phyloP scores from a whole-genome alignment of 2,113 vertebrate genomes.

The Numenius arquata region DNA sequence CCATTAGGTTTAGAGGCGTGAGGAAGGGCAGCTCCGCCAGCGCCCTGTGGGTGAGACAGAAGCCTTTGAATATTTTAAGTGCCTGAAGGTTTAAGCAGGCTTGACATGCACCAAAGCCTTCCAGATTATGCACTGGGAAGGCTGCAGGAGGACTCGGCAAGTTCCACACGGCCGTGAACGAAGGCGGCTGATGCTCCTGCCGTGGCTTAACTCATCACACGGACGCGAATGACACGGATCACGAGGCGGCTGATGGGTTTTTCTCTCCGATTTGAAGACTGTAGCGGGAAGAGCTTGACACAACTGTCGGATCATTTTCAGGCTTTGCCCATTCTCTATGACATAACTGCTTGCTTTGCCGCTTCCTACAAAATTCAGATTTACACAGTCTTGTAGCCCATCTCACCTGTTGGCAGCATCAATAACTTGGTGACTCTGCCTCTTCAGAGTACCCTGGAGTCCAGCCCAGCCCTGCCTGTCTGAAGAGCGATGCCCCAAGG shows the following conservation, averaged over 20 bases:
- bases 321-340: neutral
- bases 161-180: neutral
- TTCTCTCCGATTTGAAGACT: neutral
- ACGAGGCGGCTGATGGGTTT: neutral
- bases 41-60: neutral
- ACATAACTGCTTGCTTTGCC: neutral
- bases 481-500: neutral
- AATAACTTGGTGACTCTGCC: neutral
- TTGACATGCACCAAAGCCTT: neutral
- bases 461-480: neutral
- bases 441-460: neutral
- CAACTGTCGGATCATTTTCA: neutral
- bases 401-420: neutral
- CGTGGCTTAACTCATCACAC: neutral
- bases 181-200: neutral
- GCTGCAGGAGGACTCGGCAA: neutral
- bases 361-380: neutral
- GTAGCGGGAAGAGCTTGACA: neutral
- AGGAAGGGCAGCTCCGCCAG: neutral
- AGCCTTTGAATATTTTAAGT: neutral
- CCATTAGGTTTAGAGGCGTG: too few relatives aligned
- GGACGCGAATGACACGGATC: neutral
- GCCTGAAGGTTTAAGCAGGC: neutral
- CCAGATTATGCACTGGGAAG: neutral
- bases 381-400: neutral